Base-by-base conservation (phyloP, 2,888 invertebrate genomes). In the Eurytoma californica region DNA sequence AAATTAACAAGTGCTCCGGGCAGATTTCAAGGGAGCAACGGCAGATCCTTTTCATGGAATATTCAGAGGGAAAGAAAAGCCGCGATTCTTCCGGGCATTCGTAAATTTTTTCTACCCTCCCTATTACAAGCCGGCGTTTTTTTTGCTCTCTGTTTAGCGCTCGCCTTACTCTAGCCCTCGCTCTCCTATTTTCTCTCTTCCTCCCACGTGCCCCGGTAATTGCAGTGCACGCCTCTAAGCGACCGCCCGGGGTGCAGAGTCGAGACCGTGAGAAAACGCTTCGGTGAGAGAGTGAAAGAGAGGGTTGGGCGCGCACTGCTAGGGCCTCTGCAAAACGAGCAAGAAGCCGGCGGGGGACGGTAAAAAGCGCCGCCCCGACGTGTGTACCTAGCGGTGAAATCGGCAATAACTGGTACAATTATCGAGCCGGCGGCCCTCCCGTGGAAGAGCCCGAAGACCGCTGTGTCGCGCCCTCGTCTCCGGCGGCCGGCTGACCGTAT, bases 331-430 rank as follows among this genome's bases (percentile, higher is more conserved):
- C 67, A 70, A 77, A 65, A 70, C 63, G 65, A 58, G 51, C 70
- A 57, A 78, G 67, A 78, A 72, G 60, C 58, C 53, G 51, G 14
- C 9, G 13, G 55, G 30, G 30, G 14, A 20, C 2, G 3, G 18
- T 53, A 53, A 61, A 53, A 61, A 12, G 69, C 53, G 2, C 2
- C 13, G 24, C 28, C n/a, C 61, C n/a, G 2, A 2, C n/a, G 39
- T 47, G n/a, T 51, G 24, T 57, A 69, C 30, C 16, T 13, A 24
- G 60, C 47, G 18, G 58, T 57, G 18, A 72, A 73, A 73, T 68
- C 78, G 78, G 28, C 69, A 73, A 79, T 79, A 79, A 73, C 68
- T 63, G 63, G 61, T 18, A 73, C 73, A 79, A 67, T 79, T 79
- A 79, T 79, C 68, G 78, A 47, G 49, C 57, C 60, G 49, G 24